phyloP scores from a whole-genome alignment of 53 echinoderm and acorn worm genomes.

The Henricia sp. region DNA sequence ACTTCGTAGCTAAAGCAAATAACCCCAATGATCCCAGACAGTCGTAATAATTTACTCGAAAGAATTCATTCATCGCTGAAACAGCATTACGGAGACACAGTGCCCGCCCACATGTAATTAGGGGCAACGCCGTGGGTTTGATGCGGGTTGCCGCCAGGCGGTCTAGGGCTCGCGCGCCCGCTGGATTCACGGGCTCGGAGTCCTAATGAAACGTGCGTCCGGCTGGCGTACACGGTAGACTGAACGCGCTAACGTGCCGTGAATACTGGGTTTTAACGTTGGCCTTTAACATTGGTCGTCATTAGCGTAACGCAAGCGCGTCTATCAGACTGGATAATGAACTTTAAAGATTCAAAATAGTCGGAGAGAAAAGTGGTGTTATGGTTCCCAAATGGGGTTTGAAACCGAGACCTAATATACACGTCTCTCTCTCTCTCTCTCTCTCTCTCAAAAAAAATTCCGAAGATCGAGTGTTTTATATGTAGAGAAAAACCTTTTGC shows the following conservation, averaged over 20 bases:
- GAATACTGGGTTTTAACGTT: slow-evolving; percentile 21
- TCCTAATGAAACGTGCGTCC: slow-evolving; percentile 40
- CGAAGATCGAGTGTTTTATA: too few relatives aligned
- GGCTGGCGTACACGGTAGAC: slow-evolving; percentile 7
- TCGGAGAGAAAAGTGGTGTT: too few relatives aligned
- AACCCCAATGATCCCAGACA: too few relatives aligned
- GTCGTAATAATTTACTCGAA: too few relatives aligned
- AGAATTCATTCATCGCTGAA: slow-evolving; percentile 47
- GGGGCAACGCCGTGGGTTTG: slow-evolving; percentile 20
- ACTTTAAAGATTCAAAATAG: too few relatives aligned
- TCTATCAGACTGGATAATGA: slow-evolving; percentile 1
- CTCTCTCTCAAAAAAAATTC: too few relatives aligned
- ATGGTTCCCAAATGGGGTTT: too few relatives aligned
- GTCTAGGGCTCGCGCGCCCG: slow-evolving; percentile 13
- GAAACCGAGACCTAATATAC: too few relatives aligned
- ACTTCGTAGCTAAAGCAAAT: too few relatives aligned
- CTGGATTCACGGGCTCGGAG: slow-evolving; percentile 40
- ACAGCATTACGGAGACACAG: slow-evolving; percentile 29
- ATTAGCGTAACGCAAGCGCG: slow-evolving; percentile 1
- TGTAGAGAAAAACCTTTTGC: too few relatives aligned
- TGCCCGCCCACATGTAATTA: slow-evolving; percentile 59
- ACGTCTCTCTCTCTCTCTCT: too few relatives aligned
- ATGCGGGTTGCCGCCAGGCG: neutral
- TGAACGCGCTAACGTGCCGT: slow-evolving; percentile 19
- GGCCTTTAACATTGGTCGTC: slow-evolving; percentile 24